Evolutionary conservation across 2,113 vertebrate genomes (phyloP).

Genomic region (Tetrao urogallus): DNA sequence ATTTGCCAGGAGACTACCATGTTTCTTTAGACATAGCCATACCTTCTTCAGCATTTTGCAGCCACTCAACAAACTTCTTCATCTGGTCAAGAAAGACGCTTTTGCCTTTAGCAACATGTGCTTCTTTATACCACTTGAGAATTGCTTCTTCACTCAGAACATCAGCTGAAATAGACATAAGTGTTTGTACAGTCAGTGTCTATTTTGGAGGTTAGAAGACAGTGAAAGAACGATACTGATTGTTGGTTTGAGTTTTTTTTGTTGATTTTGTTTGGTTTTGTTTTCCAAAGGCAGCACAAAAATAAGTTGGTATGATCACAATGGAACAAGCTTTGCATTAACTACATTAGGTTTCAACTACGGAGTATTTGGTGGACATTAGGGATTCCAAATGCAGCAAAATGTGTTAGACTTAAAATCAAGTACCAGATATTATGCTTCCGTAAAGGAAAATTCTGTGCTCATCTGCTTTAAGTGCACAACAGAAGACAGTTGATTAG

Average conservation of each 20-base stretch:
- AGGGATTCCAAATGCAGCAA: not conserved
- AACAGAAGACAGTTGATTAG: not conserved
- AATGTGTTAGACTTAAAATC: conserved; percentile 4
- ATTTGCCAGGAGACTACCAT: not conserved
- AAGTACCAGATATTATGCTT: not conserved
- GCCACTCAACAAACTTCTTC: conserved; percentile 95
- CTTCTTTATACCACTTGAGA: conserved; percentile 92
- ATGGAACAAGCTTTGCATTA: not conserved
- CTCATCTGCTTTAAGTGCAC: not conserved
- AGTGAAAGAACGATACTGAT: not conserved
- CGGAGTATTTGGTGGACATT: not conserved
- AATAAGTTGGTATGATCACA: not conserved
- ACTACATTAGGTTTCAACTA: not conserved
- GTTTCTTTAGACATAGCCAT: not conserved
- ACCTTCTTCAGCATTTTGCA: conserved; percentile 94
- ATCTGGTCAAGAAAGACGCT: conserved; percentile 94
- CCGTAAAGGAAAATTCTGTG: not conserved
- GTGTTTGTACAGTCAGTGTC: not conserved
- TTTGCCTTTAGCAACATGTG: conserved; percentile 90
- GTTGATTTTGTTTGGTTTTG: not conserved
- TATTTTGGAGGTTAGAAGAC: not conserved
- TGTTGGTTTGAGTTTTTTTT: not conserved
- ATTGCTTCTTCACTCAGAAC: conserved; percentile 93
- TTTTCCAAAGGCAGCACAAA: not conserved
- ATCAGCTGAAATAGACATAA: conserved; percentile 82